Base-by-base conservation (phyloP, 2,797 vertebrate species). In the Alosa sapidissima region DNA sequence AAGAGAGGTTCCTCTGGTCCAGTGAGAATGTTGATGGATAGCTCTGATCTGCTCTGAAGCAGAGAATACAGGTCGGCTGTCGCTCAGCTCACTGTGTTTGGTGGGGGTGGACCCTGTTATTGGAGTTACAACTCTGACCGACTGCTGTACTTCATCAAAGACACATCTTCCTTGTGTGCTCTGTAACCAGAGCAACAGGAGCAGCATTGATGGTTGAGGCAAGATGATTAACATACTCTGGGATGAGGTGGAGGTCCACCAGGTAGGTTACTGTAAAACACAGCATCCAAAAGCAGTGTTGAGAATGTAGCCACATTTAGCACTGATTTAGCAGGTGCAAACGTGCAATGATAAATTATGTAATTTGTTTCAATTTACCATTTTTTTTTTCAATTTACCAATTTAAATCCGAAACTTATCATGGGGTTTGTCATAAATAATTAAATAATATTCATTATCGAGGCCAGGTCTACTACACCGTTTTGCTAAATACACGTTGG, bases 121-220 rank as follows among this genome's bases (percentile, higher is more conserved):
- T 51, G 88, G 83, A 86, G 87, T 88, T 72, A 95, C 91, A 81
- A 89, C 91, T 81, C 86, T 86, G 81, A 92, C 62, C 85, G 88
- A 88, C 81, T 89, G 85, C 86, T 95, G 94, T 28, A 94, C 91
- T 49, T 95, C 90, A 86, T 96, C 95, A 88, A 92, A 95, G 88
- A 95, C 87, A 91, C 94, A 95, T 86, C 88, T 94, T 81, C 89
- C 93, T 84, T 86, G 86, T 62, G 89, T 75, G 41, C 75, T 41
- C 0, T 89, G 90, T 16, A 90, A 72, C 83, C 88, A 86, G 21
- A 88, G 84, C 82, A 93, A 58, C 60, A 93, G 33, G 5, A 90
- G 81, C 13, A 83, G 28, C 49, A 68, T 13, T 51, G 14, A 33
- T 68, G 24, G 24, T 14, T 47, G 36, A 36, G 5, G 28, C 19